These are phyloP conservation scores for Apotomis betuletana DNA, from an alignment of 2,888 invertebrate species.

Conservation along the genomic window DNA sequence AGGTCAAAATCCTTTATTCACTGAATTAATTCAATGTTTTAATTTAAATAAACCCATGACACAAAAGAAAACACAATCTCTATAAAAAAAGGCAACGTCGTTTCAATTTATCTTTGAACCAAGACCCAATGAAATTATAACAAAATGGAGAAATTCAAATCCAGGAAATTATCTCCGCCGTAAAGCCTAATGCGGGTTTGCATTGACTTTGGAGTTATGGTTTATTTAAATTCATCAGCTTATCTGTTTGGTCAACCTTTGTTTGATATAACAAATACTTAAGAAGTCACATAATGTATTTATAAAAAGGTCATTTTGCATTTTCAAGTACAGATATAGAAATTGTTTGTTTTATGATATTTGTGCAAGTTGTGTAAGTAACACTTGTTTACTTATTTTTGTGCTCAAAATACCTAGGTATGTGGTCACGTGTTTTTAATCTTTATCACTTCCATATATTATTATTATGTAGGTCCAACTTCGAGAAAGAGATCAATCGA, in stretches of 20 bases:
- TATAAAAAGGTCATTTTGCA: too few species aligned
- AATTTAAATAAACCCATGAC: conserved; percentile 2
- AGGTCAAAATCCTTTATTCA: too few species aligned
- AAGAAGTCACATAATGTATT: neutral
- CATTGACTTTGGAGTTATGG: conserved; percentile 31
- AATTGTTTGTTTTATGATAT: too few species aligned
- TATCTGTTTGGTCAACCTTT: conserved; percentile 21
- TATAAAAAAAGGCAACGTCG: conserved; percentile 22
- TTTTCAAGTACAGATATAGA: too few species aligned
- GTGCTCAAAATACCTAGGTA: too few species aligned
- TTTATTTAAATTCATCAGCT: conserved; percentile 35
- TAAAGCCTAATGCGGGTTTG: conserved; percentile 30
- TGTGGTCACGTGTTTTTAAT: too few species aligned
- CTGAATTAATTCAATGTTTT: too few species aligned
- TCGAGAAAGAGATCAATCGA: too few species aligned
- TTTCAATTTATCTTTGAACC: conserved; percentile 25
- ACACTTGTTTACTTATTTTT: too few species aligned
- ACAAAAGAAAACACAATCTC: conserved; percentile 15
- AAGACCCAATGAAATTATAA: conserved; percentile 18
- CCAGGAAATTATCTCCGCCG: conserved; percentile 25
- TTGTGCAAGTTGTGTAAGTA: too few species aligned
- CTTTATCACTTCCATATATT: too few species aligned
- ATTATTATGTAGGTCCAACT: too few species aligned
- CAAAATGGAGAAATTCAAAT: conserved; percentile 24
- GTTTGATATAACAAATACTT: conserved; percentile 6